A percentile compares a stretch with the other conserved stretches of the same genome.
phyloP scores from a whole-genome alignment of 2,888 invertebrate species.

The Oscheius sp. region DNA sequence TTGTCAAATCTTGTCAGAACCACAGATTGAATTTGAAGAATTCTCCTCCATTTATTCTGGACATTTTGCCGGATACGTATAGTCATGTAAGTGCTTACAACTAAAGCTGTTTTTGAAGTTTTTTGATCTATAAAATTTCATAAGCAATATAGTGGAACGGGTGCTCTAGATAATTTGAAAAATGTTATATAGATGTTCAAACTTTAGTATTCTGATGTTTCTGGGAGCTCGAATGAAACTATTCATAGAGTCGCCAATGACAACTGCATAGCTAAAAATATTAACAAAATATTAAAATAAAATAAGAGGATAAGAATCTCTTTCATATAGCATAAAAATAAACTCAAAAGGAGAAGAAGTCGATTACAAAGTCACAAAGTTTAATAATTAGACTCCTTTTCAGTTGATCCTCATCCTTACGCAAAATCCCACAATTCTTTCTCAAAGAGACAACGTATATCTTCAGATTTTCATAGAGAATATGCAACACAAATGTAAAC shows the following conservation, averaged over 20 bases:
- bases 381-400: too few relatives aligned
- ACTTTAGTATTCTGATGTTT: not conserved
- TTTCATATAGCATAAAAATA: too few relatives aligned
- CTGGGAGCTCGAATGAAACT: not conserved
- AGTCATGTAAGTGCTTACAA: slow-evolving; percentile 79
- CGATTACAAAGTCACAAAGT: not conserved
- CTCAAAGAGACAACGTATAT: slow-evolving; percentile 85
- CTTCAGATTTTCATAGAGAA: slow-evolving; percentile 97
- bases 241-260: not conserved
- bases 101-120: not conserved
- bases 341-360: not conserved
- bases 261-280: too few relatives aligned
- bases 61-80: slow-evolving; percentile 98
- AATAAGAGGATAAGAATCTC: too few relatives aligned
- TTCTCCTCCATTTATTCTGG: slow-evolving; percentile 97
- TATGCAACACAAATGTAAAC: slow-evolving; percentile 97
- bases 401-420: slow-evolving; percentile 55
- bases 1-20: slow-evolving; percentile 97
- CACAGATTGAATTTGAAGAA: slow-evolving; percentile 90
- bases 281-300: too few relatives aligned
- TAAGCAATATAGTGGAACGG: too few relatives aligned
- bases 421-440: slow-evolving; percentile 63
- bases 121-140: too few relatives aligned
- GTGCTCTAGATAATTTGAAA: not conserved
- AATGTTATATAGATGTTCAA: not conserved